Conservation (phyloP, 1,140 invertebrate genomes). For the Plectrocnemia conspersa region DNA sequence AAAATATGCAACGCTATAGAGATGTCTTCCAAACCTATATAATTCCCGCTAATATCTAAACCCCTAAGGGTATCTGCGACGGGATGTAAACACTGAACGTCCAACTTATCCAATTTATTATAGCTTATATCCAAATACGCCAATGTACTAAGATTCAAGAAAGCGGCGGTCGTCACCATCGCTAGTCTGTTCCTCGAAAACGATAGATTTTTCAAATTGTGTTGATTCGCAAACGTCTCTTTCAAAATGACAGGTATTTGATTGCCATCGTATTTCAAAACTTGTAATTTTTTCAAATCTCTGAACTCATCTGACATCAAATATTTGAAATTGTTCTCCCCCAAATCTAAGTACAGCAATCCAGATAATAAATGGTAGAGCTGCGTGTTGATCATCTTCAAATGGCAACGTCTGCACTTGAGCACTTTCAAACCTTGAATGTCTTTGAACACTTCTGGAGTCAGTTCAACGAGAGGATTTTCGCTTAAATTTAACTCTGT, state of each 20-base stretch:
- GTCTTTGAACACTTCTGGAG: constrained; percentile 73
- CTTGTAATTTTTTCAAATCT: constrained; percentile 62
- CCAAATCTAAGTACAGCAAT: constrained; percentile 66
- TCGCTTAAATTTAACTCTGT: constrained; percentile 66
- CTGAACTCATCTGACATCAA: constrained; percentile 68
- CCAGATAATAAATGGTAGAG: constrained; percentile 68
- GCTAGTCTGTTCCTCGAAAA: constrained; percentile 68
- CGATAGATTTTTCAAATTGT: constrained; percentile 52
- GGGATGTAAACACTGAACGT: constrained; percentile 56
- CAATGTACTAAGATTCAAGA: constrained; percentile 62
- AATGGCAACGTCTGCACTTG: constrained; percentile 62
- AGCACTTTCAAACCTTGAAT: constrained; percentile 65
- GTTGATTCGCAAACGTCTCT: constrained; percentile 64
- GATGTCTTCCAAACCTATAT: constrained; percentile 46
- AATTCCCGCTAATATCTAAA: constrained; percentile 66
- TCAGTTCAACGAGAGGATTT: constrained; percentile 65
- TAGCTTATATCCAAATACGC: constrained; percentile 65
- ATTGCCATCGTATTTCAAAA: constrained; percentile 70
- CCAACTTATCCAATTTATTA: constrained; percentile 65
- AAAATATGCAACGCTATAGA: constrained; percentile 53
- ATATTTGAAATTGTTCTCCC: constrained; percentile 73
- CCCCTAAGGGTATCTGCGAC: constrained; percentile 56
- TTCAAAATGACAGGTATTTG: constrained; percentile 69
- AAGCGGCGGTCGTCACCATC: constrained; percentile 64
- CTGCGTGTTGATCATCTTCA: constrained; percentile 69